Evolutionary conservation across 2,797 vertebrate genomes (phyloP).

Genomic region (Helicolenus hilgendorfi): DNA sequence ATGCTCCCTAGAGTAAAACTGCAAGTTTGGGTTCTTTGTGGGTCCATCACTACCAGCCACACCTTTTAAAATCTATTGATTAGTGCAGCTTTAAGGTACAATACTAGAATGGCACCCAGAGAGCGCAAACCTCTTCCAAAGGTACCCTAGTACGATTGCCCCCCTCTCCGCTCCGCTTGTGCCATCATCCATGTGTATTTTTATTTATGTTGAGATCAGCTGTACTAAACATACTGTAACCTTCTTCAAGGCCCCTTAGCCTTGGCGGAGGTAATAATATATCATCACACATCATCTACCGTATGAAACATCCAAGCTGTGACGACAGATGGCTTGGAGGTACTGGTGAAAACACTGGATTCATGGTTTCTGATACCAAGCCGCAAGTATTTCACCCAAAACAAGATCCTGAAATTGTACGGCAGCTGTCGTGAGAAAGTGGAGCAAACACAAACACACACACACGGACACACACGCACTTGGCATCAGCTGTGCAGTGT

Average conservation of each 20-base stretch:
- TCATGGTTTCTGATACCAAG: constrained; percentile 34
- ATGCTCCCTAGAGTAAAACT: background rate
- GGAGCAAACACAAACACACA: constrained; percentile 30
- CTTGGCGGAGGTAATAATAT: no score
- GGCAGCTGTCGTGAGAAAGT: constrained; percentile 56
- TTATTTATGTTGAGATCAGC: no score
- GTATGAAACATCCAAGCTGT: background rate
- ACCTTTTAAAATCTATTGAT: background rate
- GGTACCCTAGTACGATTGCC: no score
- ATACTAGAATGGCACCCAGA: background rate
- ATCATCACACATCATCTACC: background rate
- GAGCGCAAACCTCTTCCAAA: no score
- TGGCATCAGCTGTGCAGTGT: constrained; percentile 56
- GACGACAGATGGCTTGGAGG: constrained; percentile 26
- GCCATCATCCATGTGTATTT: no score
- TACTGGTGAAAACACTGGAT: constrained; percentile 22
- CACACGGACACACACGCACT: background rate
- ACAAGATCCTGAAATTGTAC: constrained; percentile 47
- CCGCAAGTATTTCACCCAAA: constrained; percentile 47
- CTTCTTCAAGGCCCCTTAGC: no score
- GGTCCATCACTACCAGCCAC: background rate
- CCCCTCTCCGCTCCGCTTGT: no score
- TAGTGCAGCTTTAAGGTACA: background rate
- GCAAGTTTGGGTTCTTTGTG: background rate
- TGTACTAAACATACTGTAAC: no score